Evolutionary conservation across 37 sponge, comb jelly and placozoan genomes (phyloP).

Genomic region (Halisarca cf. caerulea): DNA sequence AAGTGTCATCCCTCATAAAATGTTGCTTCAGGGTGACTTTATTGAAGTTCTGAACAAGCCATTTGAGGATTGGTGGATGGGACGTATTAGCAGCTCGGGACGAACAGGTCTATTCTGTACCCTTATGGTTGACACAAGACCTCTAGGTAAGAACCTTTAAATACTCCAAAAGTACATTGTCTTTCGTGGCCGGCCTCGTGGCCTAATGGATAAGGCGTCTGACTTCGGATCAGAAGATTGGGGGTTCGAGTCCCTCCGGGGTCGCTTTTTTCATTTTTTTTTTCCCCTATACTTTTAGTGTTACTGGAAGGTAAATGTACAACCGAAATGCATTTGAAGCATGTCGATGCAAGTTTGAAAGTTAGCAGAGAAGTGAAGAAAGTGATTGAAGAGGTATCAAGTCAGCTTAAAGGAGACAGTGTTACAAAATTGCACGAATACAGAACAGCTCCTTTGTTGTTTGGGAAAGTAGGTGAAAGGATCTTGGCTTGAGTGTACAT

Average conservation of each 20-base stretch:
- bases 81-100: conserved; percentile 23
- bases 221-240: conserved; percentile 99
- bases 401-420: neutral
- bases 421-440: neutral
- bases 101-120: conserved; percentile 45
- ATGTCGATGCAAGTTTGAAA: conserved; percentile 13
- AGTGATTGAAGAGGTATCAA: conserved; percentile 4
- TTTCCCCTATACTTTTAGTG: neutral
- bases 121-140: conserved; percentile 51
- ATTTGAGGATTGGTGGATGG: conserved; percentile 57
- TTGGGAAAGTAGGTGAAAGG: conserved; percentile 21
- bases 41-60: conserved; percentile 44
- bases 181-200: conserved; percentile 74
- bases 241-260: conserved; percentile 98
- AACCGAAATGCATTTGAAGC: conserved; percentile 13
- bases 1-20: neutral
- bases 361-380: neutral
- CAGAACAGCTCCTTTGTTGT: conserved; percentile 10
- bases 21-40: conserved; percentile 41
- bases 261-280: conserved; percentile 78
- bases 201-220: conserved; percentile 99
- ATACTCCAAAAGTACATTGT: neutral
- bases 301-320: conserved; percentile 28
- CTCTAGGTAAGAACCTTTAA: conserved; percentile 40
- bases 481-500: too few species aligned